Percentiles rank a stretch among this genome's conserved stretches.
Evolutionary conservation across 2,888 invertebrate species (phyloP).

Genomic region (Candidula unifasciata): DNA sequence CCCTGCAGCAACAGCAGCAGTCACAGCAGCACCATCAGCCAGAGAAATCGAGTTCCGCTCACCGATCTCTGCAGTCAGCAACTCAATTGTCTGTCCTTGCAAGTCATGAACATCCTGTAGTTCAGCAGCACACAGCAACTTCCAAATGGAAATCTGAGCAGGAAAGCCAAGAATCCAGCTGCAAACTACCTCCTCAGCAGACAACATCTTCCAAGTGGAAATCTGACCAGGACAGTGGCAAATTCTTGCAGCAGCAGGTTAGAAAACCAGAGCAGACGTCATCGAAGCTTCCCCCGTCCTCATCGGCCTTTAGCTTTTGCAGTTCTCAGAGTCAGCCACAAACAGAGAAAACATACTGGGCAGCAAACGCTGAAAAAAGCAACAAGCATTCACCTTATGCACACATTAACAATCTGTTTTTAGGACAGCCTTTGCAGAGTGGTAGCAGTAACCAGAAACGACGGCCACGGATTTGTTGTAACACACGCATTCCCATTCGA

Average conservation of each 20-base stretch:
- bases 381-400: not conserved
- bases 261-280: not conserved
- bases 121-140: too few species aligned
- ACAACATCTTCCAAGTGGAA: not conserved
- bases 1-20: not conserved
- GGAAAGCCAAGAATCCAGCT: not conserved
- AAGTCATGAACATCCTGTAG: not conserved
- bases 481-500: constrained; percentile 12
- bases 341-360: too few species aligned
- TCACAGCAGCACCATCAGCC: not conserved
- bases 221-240: not conserved
- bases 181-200: not conserved
- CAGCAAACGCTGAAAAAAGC: not conserved
- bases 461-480: not conserved
- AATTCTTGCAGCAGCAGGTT: not conserved
- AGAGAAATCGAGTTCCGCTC: not conserved
- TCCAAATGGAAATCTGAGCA: not conserved
- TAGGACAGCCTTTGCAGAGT: not conserved
- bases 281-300: not conserved
- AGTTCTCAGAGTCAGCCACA: not conserved
- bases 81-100: not conserved
- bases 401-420: not conserved
- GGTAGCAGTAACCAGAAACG: not conserved
- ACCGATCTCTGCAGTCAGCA: not conserved
- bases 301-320: not conserved